Conservation (phyloP, 2,797 vertebrate genomes). For the Craterocephalus amniculus region DNA sequence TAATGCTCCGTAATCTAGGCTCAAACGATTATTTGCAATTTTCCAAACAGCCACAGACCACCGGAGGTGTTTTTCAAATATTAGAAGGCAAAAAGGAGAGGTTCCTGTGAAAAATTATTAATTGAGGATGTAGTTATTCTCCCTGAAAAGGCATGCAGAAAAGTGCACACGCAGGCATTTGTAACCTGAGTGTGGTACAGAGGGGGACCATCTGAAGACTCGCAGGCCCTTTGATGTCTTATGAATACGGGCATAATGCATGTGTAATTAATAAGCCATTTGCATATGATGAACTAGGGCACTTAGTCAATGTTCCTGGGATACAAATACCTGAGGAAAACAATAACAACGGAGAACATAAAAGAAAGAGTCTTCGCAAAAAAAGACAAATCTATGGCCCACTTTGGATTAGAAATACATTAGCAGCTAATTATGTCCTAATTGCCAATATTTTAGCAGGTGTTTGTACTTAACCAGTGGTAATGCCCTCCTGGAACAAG, state of each 20-base stretch:
- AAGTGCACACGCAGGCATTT: slow-evolving; percentile 83
- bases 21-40: slow-evolving; percentile 73
- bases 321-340: slow-evolving; percentile 97
- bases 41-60: slow-evolving; percentile 79
- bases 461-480: slow-evolving; percentile 97
- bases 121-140: slow-evolving; percentile 89
- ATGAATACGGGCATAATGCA: slow-evolving; percentile 92
- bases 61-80: slow-evolving; percentile 92
- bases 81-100: slow-evolving; percentile 90
- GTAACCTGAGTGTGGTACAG: slow-evolving; percentile 77
- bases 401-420: slow-evolving; percentile 98
- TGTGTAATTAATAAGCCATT: slow-evolving; percentile 99
- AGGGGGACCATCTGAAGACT: slow-evolving; percentile 84
- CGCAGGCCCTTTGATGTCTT: slow-evolving; percentile 88
- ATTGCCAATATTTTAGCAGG: slow-evolving; percentile 99
- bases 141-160: slow-evolving; percentile 71
- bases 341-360: slow-evolving; percentile 89
- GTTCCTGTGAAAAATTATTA: slow-evolving; percentile 92
- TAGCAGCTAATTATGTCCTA: slow-evolving; percentile 99
- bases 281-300: slow-evolving; percentile 97
- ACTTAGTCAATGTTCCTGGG: slow-evolving; percentile 98
- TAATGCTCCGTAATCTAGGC: slow-evolving; percentile 62
- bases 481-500: slow-evolving; percentile 92
- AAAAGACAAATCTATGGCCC: slow-evolving; percentile 96
- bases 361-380: slow-evolving; percentile 92